phyloP scores from a whole-genome alignment of 2,113 vertebrate species.

The Aptenodytes forsteri region DNA sequence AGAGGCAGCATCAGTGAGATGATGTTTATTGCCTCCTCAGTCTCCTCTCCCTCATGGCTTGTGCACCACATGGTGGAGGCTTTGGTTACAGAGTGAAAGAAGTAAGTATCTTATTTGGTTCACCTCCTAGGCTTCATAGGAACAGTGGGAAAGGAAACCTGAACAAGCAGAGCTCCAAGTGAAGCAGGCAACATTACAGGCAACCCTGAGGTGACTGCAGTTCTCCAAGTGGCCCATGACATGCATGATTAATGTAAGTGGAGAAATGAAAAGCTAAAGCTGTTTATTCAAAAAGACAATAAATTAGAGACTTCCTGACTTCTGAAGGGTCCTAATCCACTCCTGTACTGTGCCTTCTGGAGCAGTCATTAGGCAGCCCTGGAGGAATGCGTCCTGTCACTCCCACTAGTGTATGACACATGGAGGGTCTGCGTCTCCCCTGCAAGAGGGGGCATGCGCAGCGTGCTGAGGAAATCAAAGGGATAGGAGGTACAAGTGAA shows the following conservation, averaged over 20 bases:
- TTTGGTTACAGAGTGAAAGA: not conserved
- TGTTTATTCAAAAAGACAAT: not conserved
- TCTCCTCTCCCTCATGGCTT: not conserved
- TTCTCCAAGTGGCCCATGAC: not conserved
- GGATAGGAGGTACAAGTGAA: not conserved
- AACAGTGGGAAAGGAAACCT: not conserved
- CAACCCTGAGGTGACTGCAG: not conserved
- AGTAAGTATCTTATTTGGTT: not conserved
- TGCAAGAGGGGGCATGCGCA: not conserved
- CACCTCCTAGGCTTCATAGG: not conserved
- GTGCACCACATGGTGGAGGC: not conserved
- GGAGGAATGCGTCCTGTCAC: not conserved
- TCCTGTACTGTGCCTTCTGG: not conserved
- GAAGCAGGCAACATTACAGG: not conserved
- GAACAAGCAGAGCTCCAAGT: not conserved
- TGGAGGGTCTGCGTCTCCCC: not conserved
- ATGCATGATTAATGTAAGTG: not conserved
- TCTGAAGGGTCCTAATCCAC: not conserved
- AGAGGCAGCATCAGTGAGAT: not conserved
- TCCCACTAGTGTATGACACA: not conserved
- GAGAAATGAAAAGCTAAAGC: not conserved
- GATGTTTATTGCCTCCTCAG: not conserved
- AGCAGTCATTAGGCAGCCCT: not conserved
- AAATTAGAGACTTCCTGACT: constrained; percentile 8
- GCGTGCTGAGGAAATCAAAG: not conserved